Evolutionary conservation across 2,113 vertebrate genomes (phyloP).

Genomic region (Phalacrocorax aristotelis): DNA sequence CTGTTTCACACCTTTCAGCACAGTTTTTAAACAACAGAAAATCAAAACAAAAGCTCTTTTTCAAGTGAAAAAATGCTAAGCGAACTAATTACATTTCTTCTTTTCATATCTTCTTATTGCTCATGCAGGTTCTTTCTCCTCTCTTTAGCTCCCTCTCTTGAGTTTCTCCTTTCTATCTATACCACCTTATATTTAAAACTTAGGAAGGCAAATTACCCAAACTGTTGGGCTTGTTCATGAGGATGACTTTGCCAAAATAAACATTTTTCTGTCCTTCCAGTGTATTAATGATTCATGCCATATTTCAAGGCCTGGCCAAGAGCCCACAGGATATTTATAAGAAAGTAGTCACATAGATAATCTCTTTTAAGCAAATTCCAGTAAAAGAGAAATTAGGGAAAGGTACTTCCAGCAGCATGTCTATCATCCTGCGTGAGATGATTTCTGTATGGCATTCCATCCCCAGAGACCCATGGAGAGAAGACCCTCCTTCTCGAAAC

Average conservation of each 20-base stretch:
- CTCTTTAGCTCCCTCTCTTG: not conserved
- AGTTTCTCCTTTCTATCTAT: not conserved
- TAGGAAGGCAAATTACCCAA: not conserved
- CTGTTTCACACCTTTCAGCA: not conserved
- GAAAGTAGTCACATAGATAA: not conserved
- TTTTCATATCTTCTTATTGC: not conserved
- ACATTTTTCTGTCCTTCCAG: not conserved
- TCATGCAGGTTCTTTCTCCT: not conserved
- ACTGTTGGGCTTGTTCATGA: not conserved
- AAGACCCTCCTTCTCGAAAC: not conserved
- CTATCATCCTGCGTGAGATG: not conserved
- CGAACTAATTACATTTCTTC: not conserved
- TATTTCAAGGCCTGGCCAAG: not conserved
- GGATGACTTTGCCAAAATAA: not conserved
- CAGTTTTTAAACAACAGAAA: constrained; percentile 29
- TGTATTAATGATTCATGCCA: not conserved
- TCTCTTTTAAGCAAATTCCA: not conserved
- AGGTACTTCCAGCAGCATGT: not conserved
- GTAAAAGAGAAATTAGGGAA: not conserved
- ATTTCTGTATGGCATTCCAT: not conserved
- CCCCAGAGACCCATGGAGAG: not conserved
- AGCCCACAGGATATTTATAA: not conserved
- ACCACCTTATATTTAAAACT: not conserved
- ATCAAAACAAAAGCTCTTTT: not conserved
- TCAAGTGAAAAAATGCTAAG: not conserved